Conservation (phyloP, 2,113 vertebrate species). For the Rhinolophus sinicus region DNA sequence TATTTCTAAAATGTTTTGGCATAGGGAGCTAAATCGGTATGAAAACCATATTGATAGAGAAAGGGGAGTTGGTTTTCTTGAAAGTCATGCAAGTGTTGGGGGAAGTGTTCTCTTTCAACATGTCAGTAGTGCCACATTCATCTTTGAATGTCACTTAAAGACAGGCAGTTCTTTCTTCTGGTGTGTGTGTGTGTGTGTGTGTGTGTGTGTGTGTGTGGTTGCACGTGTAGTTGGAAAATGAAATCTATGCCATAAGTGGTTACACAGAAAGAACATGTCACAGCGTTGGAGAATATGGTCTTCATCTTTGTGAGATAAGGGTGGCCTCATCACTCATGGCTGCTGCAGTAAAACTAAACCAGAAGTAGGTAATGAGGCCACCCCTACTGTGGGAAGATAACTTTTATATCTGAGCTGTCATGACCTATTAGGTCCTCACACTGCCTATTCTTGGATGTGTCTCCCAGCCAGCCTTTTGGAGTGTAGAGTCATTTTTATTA, state of each 20-base stretch:
- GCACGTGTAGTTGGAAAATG: not conserved
- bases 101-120: not conserved
- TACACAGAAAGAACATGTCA: slow-evolving; percentile 8
- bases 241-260: not conserved
- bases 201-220: not conserved
- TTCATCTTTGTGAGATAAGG: slow-evolving; percentile 52
- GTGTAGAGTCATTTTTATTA: not conserved
- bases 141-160: slow-evolving; percentile 26
- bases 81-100: slow-evolving; percentile 19
- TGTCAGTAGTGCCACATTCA: not conserved
- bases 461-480: slow-evolving; percentile 38
- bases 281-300: not conserved
- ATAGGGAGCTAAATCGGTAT: not conserved
- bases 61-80: not conserved
- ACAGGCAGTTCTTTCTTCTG: not conserved
- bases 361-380: slow-evolving; percentile 59
- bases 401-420: slow-evolving; percentile 64
- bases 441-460: slow-evolving; percentile 36
- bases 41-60: slow-evolving; percentile 45
- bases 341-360: slow-evolving; percentile 33
- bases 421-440: slow-evolving; percentile 38
- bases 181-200: not conserved
- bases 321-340: slow-evolving; percentile 52
- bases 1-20: slow-evolving; percentile 53
- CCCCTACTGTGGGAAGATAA: slow-evolving; percentile 38